Conservation (phyloP, 23 tunicate genomes). For the Styela clava region DNA sequence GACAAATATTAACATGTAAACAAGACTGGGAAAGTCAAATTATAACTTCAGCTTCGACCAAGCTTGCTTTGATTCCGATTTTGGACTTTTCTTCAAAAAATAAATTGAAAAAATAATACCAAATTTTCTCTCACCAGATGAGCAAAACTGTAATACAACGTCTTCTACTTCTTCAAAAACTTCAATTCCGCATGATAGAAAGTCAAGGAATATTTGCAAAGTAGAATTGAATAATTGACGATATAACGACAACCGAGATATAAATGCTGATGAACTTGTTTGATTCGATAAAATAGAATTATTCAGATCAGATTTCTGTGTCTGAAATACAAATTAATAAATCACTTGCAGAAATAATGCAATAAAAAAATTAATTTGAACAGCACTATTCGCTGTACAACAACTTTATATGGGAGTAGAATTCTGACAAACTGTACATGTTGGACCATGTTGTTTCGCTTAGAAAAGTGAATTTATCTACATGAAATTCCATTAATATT, state of each 20-base stretch:
- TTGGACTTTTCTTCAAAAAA: no score
- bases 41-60: no score
- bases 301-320: background rate
- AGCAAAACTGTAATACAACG: background rate
- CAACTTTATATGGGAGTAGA: background rate
- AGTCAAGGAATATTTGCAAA: background rate
- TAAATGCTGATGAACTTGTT: background rate
- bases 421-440: background rate
- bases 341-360: no score
- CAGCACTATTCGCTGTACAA: background rate
- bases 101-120: no score
- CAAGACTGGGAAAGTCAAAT: no score
- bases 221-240: background rate
- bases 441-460: no score
- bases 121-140: constrained; percentile 19
- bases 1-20: no score
- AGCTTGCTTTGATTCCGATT: no score
- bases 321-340: background rate
- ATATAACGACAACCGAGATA: constrained; percentile 10
- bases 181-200: constrained; percentile 6
- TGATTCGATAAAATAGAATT: background rate
- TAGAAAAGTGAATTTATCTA: no score
- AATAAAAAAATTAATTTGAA: no score
- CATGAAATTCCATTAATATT: no score
- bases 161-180: constrained; percentile 22